Conservation (phyloP, 2,113 vertebrate genomes). For the Tamias sibiricus region DNA sequence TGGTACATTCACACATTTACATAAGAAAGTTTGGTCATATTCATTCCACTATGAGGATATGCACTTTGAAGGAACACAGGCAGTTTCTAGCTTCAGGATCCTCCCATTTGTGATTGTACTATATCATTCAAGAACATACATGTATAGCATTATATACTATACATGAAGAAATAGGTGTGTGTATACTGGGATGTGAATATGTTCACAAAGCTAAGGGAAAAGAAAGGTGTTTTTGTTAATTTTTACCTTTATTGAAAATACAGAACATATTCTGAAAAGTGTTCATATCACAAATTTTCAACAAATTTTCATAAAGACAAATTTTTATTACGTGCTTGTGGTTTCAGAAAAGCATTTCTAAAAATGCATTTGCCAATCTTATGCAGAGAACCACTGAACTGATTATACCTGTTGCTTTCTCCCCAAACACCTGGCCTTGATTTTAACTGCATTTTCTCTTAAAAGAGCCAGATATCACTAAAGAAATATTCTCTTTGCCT, state of each 20-base stretch:
- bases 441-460: not conserved
- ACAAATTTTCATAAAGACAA: not conserved
- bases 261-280: not conserved
- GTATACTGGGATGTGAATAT: not conserved
- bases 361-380: not conserved
- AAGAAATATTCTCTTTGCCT: slow-evolving; percentile 60
- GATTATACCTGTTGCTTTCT: not conserved
- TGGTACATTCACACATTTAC: too few species aligned
- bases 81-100: not conserved
- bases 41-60: too few species aligned
- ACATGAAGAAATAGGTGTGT: not conserved
- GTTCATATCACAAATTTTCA: not conserved
- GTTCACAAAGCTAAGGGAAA: not conserved
- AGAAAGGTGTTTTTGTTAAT: not conserved
- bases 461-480: not conserved
- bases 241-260: not conserved
- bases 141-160: not conserved
- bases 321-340: not conserved
- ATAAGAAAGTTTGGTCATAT: too few species aligned
- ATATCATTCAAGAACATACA: not conserved
- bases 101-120: not conserved
- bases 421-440: slow-evolving; percentile 36
- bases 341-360: not conserved
- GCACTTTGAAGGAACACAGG: not conserved
- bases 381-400: not conserved